A percentile compares a stretch with the other conserved stretches of the same genome.
phyloP scores from a whole-genome alignment of 2,113 vertebrate genomes.

The Corydoras maculifer region DNA sequence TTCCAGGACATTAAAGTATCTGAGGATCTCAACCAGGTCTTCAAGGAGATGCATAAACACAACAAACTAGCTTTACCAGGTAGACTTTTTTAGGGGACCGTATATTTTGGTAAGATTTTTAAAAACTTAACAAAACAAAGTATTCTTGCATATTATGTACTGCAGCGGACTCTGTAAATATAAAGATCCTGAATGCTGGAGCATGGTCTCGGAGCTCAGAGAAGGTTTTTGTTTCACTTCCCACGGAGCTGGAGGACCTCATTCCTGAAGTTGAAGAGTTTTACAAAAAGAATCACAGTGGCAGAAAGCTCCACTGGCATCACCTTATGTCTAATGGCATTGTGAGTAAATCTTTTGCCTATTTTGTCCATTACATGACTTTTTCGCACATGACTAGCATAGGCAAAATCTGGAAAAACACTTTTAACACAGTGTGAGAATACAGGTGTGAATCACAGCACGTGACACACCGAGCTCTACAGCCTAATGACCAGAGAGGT shows the following conservation, averaged over 20 bases:
- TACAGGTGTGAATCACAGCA: too few species aligned
- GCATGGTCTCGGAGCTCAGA: slow-evolving; percentile 98
- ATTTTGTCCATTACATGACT: too few species aligned
- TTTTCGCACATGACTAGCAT: too few species aligned
- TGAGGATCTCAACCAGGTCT: slow-evolving; percentile 96
- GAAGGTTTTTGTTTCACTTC: slow-evolving; percentile 95
- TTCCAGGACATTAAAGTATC: slow-evolving; percentile 99
- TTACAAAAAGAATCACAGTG: slow-evolving; percentile 99
- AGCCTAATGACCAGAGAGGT: too few species aligned
- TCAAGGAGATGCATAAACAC: slow-evolving; percentile 99
- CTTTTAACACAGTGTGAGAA: too few species aligned
- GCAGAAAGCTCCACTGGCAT: slow-evolving; percentile 97
- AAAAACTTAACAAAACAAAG: too few species aligned
- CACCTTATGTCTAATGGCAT: slow-evolving; percentile 99
- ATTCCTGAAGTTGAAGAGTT: slow-evolving; percentile 99
- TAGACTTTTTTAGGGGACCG: slow-evolving; percentile 40
- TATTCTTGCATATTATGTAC: not conserved
- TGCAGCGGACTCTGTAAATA: slow-evolving; percentile 95
- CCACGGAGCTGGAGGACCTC: slow-evolving; percentile 93
- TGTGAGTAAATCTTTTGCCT: slow-evolving; percentile 64
- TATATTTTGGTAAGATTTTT: too few species aligned
- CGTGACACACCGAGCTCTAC: too few species aligned
- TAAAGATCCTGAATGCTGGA: slow-evolving; percentile 97
- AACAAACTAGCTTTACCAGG: slow-evolving; percentile 96
- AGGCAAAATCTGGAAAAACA: too few species aligned